Percentiles rank a stretch among this genome's conserved stretches.
Conservation (phyloP, 1,140 invertebrate genomes). For the Drosophila guanche region DNA sequence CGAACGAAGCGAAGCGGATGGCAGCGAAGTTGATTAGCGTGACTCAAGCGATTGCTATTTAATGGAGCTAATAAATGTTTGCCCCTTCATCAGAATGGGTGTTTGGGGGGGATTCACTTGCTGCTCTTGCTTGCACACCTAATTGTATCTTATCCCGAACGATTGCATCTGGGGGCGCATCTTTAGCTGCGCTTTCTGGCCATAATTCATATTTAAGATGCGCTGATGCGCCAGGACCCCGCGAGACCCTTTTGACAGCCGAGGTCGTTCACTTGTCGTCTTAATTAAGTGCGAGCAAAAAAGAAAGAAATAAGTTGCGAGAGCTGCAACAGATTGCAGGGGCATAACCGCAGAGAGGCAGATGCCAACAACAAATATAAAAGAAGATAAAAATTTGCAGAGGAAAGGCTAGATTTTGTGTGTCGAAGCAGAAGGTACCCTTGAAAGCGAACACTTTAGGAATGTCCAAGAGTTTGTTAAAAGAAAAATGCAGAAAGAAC, state of each 20-base stretch:
- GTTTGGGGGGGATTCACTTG: too few relatives aligned
- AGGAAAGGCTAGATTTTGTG: background rate
- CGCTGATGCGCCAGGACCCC: slow-evolving; percentile 35
- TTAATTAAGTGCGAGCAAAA: slow-evolving; percentile 75
- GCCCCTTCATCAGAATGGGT: too few relatives aligned
- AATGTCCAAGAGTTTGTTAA: too few relatives aligned
- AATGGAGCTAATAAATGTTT: slow-evolving; percentile 34
- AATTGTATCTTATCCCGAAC: slow-evolving; percentile 20
- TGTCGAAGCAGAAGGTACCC: too few relatives aligned
- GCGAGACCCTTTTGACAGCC: slow-evolving; percentile 54
- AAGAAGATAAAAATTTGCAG: background rate
- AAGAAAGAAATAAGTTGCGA: slow-evolving; percentile 16
- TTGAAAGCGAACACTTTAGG: too few relatives aligned
- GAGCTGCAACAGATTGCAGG: slow-evolving; percentile 30
- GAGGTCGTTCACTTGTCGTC: slow-evolving; percentile 80
- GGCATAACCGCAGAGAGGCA: slow-evolving; percentile 4
- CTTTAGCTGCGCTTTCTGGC: slow-evolving; percentile 31
- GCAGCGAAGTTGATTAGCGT: slow-evolving; percentile 26
- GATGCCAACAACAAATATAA: background rate
- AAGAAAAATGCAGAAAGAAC: too few relatives aligned
- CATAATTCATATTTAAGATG: slow-evolving; percentile 64
- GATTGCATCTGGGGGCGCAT: slow-evolving; percentile 19
- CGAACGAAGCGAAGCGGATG: too few relatives aligned
- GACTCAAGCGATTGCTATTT: slow-evolving; percentile 15
- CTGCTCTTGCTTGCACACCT: background rate